Conservation (phyloP, 2,797 vertebrate genomes). For the Sebastes taczanowskii region DNA sequence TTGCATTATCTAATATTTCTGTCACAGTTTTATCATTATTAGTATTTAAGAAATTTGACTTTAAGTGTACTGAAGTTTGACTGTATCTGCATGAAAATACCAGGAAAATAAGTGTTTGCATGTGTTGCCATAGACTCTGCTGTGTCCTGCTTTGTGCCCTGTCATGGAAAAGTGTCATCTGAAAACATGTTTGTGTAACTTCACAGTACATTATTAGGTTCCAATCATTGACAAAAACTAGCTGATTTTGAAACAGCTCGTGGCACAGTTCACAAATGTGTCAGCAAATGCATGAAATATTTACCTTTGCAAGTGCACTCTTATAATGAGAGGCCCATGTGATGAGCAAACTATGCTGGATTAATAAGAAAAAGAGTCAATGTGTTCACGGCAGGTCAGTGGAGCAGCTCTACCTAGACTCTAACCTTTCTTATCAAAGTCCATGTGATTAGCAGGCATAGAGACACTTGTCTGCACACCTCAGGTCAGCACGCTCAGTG, state of each 20-base stretch:
- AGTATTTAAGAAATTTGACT: not conserved
- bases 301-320: not conserved
- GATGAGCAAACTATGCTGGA: not conserved
- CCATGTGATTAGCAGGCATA: slow-evolving; percentile 3
- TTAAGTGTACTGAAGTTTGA: not conserved
- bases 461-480: not conserved
- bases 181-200: not conserved
- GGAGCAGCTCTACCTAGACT: not conserved
- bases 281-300: slow-evolving; percentile 6
- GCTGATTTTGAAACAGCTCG: slow-evolving; percentile 22
- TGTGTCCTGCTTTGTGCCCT: not conserved
- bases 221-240: slow-evolving; percentile 24
- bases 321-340: not conserved
- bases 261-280: not conserved
- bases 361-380: slow-evolving; percentile 21
- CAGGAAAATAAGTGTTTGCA: not conserved
- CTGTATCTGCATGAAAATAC: not conserved
- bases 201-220: not conserved
- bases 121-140: no score
- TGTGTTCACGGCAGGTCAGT: not conserved
- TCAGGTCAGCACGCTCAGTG: not conserved
- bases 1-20: not conserved
- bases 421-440: slow-evolving; percentile 26
- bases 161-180: not conserved
- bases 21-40: not conserved